phyloP scores from a whole-genome alignment of 2,797 vertebrate species.

The Thaleichthys pacificus region DNA sequence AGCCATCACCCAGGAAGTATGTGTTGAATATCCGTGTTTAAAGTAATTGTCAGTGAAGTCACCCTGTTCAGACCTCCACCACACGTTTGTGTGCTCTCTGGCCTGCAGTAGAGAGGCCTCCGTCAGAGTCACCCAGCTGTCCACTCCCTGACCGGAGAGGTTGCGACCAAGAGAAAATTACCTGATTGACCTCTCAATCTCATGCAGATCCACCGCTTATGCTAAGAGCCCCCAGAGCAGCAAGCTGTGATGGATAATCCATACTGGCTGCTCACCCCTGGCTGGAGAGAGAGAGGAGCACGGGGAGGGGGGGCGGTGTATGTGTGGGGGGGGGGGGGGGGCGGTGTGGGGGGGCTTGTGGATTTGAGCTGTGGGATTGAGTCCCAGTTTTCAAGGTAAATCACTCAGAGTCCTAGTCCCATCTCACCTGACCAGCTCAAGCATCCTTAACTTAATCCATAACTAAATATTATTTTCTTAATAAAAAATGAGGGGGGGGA shows the following conservation, averaged over 20 bases:
- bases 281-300: constrained; percentile 26
- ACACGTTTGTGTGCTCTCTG: constrained; percentile 17
- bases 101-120: not conserved
- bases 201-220: constrained; percentile 41
- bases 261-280: constrained; percentile 44
- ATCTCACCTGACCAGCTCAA: too few relatives aligned
- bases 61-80: constrained; percentile 11
- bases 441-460: too few relatives aligned
- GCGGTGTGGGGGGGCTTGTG: constrained; percentile 5
- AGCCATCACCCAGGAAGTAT: constrained; percentile 18
- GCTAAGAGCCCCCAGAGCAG: constrained; percentile 26
- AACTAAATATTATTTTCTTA: too few relatives aligned
- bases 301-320: not conserved
- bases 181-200: constrained; percentile 46
- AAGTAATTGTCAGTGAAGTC: not conserved
- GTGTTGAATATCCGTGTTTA: not conserved
- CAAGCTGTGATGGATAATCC: constrained; percentile 44
- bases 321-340: not conserved
- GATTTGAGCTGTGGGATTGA: constrained; percentile 22
- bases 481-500: too few relatives aligned
- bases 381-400: constrained; percentile 21
- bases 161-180: constrained; percentile 31
- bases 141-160: constrained; percentile 5
- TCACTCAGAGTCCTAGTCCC: too few relatives aligned
- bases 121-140: not conserved